phyloP scores from a whole-genome alignment of 1,140 invertebrate species.

The Listronotus oregonensis region DNA sequence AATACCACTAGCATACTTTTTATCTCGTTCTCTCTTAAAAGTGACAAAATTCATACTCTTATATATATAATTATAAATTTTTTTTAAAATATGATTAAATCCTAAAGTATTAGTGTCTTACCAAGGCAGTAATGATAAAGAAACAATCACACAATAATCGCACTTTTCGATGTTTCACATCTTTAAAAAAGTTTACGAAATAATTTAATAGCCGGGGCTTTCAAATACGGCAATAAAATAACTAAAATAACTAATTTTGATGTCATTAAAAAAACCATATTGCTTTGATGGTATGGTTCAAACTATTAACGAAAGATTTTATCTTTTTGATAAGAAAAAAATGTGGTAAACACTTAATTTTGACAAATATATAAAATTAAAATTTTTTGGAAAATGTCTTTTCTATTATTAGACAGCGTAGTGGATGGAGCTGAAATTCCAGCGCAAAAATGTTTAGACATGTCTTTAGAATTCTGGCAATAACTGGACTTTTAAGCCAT shows the following conservation, averaged over 20 bases:
- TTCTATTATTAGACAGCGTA: too few species aligned
- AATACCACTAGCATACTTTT: constrained; percentile 30
- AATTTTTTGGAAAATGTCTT: too few species aligned
- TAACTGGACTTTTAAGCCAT: neutral
- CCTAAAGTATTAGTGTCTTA: constrained; percentile 17
- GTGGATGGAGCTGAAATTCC: too few species aligned
- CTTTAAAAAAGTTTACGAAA: constrained; percentile 34
- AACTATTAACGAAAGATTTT: constrained; percentile 34
- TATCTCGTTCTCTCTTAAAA: neutral
- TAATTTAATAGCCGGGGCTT: constrained; percentile 25
- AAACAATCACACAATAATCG: constrained; percentile 22
- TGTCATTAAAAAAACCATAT: constrained; percentile 14
- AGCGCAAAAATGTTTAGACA: too few species aligned
- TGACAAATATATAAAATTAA: too few species aligned
- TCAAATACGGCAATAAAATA: constrained; percentile 5
- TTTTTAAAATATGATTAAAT: neutral
- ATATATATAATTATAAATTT: constrained; percentile 1
- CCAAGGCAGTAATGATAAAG: constrained; percentile 25
- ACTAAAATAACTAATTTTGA: constrained; percentile 20
- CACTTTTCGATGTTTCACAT: constrained; percentile 30
- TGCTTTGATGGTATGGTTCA: constrained; percentile 35
- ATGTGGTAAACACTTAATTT: neutral
- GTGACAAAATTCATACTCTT: constrained; percentile 12
- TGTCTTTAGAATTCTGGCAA: too few species aligned
- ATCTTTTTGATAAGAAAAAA: constrained; percentile 22